Evolutionary conservation across 2,797 vertebrate genomes (phyloP).

Genomic region (Taenioides sp.): DNA sequence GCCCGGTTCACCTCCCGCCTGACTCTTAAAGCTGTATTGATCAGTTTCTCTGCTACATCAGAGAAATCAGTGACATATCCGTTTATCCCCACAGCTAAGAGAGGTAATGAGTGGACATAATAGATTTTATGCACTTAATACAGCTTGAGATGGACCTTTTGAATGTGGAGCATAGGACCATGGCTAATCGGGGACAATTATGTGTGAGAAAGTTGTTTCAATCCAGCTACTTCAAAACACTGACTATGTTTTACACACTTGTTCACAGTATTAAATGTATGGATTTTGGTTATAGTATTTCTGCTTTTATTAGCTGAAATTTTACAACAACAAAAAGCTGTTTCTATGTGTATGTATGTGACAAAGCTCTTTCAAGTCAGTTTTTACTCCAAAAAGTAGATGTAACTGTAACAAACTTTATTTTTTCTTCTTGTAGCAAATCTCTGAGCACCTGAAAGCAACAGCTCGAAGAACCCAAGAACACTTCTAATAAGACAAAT

Average conservation of each 20-base stretch:
- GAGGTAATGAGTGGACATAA: not conserved
- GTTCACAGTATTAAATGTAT: not conserved
- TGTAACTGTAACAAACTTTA: too few relatives aligned
- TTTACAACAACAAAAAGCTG: too few relatives aligned
- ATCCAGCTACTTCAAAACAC: not conserved
- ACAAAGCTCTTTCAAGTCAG: too few relatives aligned
- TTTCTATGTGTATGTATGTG: too few relatives aligned
- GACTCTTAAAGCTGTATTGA: conserved; percentile 44
- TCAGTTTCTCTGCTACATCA: conserved; percentile 28
- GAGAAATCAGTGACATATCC: conserved; percentile 5
- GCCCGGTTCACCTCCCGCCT: conserved; percentile 42
- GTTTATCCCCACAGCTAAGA: not conserved
- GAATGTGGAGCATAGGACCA: not conserved
- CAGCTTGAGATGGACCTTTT: not conserved
- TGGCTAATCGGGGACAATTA: not conserved
- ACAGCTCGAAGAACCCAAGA: too few relatives aligned
- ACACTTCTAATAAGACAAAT: too few relatives aligned
- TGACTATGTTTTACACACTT: not conserved
- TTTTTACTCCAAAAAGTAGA: too few relatives aligned
- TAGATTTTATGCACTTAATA: conserved; percentile 3
- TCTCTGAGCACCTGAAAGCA: too few relatives aligned
- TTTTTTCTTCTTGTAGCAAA: too few relatives aligned
- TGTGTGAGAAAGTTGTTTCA: not conserved
- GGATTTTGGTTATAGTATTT: not conserved
- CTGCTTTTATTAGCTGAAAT: too few relatives aligned